phyloP scores from a whole-genome alignment of 2,797 vertebrate genomes.

The Sus cebifrons region DNA sequence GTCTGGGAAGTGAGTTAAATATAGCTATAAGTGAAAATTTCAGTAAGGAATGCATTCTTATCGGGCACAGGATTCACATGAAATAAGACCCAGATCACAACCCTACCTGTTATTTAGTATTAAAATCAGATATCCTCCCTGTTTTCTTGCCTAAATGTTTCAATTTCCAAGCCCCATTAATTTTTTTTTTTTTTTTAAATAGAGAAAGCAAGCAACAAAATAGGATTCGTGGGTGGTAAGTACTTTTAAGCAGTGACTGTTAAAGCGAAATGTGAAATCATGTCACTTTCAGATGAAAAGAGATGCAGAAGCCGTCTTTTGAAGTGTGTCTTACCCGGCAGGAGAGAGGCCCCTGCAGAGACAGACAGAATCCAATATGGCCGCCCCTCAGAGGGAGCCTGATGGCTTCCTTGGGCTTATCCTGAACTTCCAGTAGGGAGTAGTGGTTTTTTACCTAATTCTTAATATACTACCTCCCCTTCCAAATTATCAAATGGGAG shows the following conservation, averaged over 20 bases:
- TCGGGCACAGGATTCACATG: neutral
- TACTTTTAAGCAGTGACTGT: slow-evolving; percentile 44
- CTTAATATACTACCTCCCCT: neutral
- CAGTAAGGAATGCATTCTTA: neutral
- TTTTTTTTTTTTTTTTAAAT: slow-evolving; percentile 17
- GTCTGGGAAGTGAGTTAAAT: neutral
- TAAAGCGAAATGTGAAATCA: slow-evolving; percentile 57
- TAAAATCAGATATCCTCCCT: neutral
- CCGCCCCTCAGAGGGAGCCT: neutral
- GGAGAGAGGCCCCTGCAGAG: neutral
- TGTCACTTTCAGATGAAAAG: slow-evolving; percentile 42
- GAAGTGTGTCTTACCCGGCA: neutral
- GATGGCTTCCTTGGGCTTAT: neutral
- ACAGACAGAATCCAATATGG: slow-evolving; percentile 40
- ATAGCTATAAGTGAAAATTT: slow-evolving; percentile 14
- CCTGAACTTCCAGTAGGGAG: neutral
- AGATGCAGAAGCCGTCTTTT: neutral
- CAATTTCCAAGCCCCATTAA: slow-evolving; percentile 41
- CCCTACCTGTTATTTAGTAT: neutral
- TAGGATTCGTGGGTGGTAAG: slow-evolving; percentile 20
- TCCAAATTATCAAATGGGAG: slow-evolving; percentile 62
- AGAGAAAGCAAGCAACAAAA: slow-evolving; percentile 55
- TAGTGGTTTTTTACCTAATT: slow-evolving; percentile 1
- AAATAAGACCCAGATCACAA: slow-evolving; percentile 24
- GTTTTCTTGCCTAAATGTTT: slow-evolving; percentile 6